These are phyloP conservation scores for Megalurothrips usitatus DNA, from an alignment of 2,888 invertebrate genomes.

Conservation along the genomic window DNA sequence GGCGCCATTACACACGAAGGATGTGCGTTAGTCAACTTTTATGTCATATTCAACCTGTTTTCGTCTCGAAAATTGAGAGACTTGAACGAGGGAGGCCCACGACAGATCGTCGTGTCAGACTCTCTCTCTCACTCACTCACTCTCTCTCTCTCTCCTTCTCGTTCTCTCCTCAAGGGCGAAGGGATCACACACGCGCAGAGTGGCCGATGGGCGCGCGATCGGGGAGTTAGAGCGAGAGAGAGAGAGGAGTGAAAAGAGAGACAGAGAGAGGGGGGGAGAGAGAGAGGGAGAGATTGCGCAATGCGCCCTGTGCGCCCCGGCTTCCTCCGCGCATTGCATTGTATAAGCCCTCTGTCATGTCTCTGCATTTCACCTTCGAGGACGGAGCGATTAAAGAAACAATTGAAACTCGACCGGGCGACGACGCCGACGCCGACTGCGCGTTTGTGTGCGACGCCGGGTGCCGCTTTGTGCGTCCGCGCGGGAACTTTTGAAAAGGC, in stretches of 20 bases:
- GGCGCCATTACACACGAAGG: no score
- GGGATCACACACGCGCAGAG: no score
- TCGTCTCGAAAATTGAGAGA: no score
- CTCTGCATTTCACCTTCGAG: neutral
- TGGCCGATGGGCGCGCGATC: no score
- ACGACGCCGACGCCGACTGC: neutral
- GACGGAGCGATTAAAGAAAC: constrained; percentile 19
- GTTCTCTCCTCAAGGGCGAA: no score
- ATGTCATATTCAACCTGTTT: no score
- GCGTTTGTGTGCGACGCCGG: neutral
- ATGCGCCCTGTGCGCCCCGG: no score
- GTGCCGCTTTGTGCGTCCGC: neutral
- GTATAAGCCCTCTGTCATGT: constrained; percentile 25
- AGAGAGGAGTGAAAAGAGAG: neutral
- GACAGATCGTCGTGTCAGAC: no score
- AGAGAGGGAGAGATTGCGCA: neutral
- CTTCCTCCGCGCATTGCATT: neutral
- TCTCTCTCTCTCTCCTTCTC: no score
- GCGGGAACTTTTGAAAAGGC: neutral
- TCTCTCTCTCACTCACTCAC: no score
- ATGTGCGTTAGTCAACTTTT: no score
- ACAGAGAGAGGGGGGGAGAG: neutral
- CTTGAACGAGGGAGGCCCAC: no score
- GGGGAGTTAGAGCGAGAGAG: neutral
- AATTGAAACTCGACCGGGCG: neutral